Evolutionary conservation across 2,888 invertebrate genomes (phyloP), one percentile per base, ranked within the genome.

Genomic region (Hetaerina titia): DNA sequence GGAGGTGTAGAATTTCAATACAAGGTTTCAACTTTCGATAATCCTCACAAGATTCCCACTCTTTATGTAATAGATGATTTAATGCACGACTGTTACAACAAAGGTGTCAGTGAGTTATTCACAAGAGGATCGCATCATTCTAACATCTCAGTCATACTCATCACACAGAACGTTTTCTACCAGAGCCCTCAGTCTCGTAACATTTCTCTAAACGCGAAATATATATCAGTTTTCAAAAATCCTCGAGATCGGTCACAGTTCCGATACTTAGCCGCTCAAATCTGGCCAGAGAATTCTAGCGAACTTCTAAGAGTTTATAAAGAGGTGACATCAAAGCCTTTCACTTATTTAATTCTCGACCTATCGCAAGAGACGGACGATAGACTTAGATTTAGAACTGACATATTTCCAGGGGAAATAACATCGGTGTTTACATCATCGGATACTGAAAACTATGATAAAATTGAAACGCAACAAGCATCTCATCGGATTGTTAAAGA

Each of bases 181-280:
- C 45, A 45, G 45, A 45, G 4, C 45, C 45, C 45, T 45, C 45
- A 45, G 4, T 45, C 45, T 45, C 45, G 45, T 2, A 45, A 45
- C 45, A 45, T 45, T 45, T 69, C 69, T 4, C 22, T 4, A 0
- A 87, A 87, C 25, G 15, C 25, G 11, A 87, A 87, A 15, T n/a
- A 87, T 25, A 87, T 25, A 6, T 0, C 9, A n/a, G 87, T 87
- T 7, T 87, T 87, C 15, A 87, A n/a, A 87, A 87, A 87, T 25
- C 87, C 87, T 87, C n/a, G 25, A 17, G 87, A 87, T 87, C 19
- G 31, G n/a, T n/a, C 31, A n/a, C 87, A 87, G n/a, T 87, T 87
- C 31, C n/a, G 87, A 9, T 7, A 87, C n/a, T 11, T 87, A n/a
- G 87, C 87, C 7, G 31, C 25, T 0, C 87, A 87, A 25, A 25